Percentiles rank a stretch among this genome's conserved stretches.
Conservation (phyloP, 2,797 vertebrate genomes). For the Diplodus sargus region DNA sequence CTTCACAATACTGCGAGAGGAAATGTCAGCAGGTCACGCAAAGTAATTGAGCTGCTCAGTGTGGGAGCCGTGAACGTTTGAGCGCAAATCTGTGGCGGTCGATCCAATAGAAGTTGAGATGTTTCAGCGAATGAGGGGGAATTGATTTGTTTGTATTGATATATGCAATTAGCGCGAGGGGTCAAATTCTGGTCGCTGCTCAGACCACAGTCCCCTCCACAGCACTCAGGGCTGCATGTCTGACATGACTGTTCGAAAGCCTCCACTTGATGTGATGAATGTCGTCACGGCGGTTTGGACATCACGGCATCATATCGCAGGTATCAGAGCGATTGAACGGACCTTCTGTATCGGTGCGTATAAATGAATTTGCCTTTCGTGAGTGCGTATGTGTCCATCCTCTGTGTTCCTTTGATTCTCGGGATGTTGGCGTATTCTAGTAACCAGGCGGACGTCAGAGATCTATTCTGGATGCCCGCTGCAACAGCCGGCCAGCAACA, state of each 20-base stretch:
- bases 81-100: background rate
- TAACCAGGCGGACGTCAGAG: conserved; percentile 82
- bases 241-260: conserved; percentile 26
- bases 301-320: background rate
- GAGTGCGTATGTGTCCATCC: conserved; percentile 46
- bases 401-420: conserved; percentile 75
- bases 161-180: conserved; percentile 46
- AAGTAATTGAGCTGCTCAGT: background rate
- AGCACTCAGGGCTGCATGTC: background rate
- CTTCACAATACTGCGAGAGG: background rate
- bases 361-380: background rate
- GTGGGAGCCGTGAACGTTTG: background rate
- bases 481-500: conserved; percentile 87
- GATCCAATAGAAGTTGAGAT: background rate
- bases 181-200: conserved; percentile 64
- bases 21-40: background rate
- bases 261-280: background rate
- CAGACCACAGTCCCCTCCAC: conserved; percentile 6
- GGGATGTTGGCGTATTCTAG: conserved; percentile 82
- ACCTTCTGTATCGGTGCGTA: background rate
- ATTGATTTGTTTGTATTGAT: conserved; percentile 41
- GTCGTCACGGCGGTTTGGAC: conserved; percentile 1
- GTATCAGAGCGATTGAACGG: background rate
- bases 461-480: conserved; percentile 84
- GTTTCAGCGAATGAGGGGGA: background rate